Evolutionary conservation across 2,113 vertebrate genomes (phyloP).

Genomic region (Zosterops hypoxanthus): DNA sequence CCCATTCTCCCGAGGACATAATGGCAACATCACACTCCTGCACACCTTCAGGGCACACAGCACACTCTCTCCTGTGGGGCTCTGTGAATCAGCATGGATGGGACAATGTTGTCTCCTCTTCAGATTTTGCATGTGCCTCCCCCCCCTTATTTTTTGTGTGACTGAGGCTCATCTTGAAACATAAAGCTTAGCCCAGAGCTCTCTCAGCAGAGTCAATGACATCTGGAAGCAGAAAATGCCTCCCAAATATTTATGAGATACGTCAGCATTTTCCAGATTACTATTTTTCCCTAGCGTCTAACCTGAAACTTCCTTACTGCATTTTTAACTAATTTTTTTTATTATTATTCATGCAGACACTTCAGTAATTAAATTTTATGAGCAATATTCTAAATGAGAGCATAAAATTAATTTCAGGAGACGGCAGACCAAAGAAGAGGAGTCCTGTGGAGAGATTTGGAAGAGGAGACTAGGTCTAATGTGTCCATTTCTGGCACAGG

Average conservation of each 20-base stretch:
- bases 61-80: rapidly evolving
- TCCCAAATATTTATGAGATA: slow-evolving; percentile 51
- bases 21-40: not conserved
- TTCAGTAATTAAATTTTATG: slow-evolving; percentile 32
- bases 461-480: not conserved
- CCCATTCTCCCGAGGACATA: rapidly evolving
- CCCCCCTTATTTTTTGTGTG: not conserved
- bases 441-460: not conserved
- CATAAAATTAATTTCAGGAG: not conserved
- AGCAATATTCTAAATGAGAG: not conserved
- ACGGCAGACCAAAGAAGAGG: not conserved
- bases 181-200: not conserved
- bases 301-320: slow-evolving; percentile 34
- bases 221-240: slow-evolving; percentile 50
- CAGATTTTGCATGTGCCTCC: not conserved
- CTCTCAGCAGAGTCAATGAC: not conserved
- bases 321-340: slow-evolving; percentile 2
- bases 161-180: not conserved
- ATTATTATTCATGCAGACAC: not conserved
- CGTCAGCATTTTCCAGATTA: slow-evolving; percentile 41
- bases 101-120: not conserved
- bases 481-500: not conserved
- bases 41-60: not conserved
- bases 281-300: not conserved
- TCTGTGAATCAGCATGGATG: not conserved